Conservation (phyloP, 37 sponge, comb jelly and placozoan genomes). For the Cladorhizidae sp. region DNA sequence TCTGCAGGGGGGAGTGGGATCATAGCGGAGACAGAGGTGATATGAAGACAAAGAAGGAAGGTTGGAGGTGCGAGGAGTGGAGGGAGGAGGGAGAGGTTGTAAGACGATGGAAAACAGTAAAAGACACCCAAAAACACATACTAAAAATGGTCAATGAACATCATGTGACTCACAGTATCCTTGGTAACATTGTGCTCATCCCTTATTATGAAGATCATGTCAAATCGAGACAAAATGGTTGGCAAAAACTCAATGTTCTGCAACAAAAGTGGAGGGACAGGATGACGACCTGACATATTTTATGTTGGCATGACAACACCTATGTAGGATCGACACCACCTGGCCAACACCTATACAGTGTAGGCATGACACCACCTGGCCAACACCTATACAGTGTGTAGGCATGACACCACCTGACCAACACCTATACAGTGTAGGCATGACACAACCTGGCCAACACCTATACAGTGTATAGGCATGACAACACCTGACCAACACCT, state of each 20-base stretch:
- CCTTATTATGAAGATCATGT: slow-evolving; percentile 99
- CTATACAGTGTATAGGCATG: no score
- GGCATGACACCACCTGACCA: no score
- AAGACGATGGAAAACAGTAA: background rate
- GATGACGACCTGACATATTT: no score
- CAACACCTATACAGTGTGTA: no score
- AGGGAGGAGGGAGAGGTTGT: background rate
- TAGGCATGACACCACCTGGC: no score
- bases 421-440: no score
- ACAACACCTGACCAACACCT: no score
- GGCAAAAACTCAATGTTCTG: slow-evolving; percentile 99
- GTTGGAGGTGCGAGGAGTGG: background rate
- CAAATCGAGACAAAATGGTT: slow-evolving; percentile 97
- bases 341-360: no score
- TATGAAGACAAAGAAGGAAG: background rate
- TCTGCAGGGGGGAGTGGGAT: slow-evolving; percentile 20
- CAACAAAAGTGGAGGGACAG: background rate
- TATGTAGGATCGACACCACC: no score
- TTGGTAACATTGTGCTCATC: slow-evolving; percentile 91
- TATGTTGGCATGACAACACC: no score
- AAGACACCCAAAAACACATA: background rate
- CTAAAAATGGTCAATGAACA: background rate
- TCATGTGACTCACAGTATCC: slow-evolving; percentile 72
- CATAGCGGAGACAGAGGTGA: background rate
- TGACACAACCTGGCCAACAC: no score